phyloP scores from a whole-genome alignment of 2,797 vertebrate genomes.

The Poliocrania exsul region DNA sequence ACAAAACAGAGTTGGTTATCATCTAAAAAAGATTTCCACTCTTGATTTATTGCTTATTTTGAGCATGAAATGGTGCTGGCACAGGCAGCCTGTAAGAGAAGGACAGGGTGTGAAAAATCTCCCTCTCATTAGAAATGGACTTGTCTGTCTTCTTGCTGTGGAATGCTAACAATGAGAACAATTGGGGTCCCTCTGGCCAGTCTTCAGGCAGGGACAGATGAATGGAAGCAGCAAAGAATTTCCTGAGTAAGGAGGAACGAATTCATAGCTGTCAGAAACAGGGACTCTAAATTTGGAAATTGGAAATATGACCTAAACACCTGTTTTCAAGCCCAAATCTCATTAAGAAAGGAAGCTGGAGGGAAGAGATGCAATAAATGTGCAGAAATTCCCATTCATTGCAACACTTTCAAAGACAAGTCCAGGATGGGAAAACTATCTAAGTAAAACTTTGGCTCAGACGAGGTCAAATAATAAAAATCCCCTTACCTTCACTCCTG shows the following conservation, averaged over 20 bases:
- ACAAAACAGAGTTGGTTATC: slow-evolving; percentile 58
- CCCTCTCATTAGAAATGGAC: not conserved
- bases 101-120: slow-evolving; percentile 39
- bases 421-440: not conserved
- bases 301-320: slow-evolving; percentile 31
- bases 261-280: slow-evolving; percentile 20
- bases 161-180: slow-evolving; percentile 36
- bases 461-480: not conserved
- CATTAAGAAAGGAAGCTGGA: slow-evolving; percentile 28
- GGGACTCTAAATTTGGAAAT: slow-evolving; percentile 15
- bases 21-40: slow-evolving; percentile 40
- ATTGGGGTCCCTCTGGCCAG: not conserved
- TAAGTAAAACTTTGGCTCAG: not conserved
- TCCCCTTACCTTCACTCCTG: not conserved
- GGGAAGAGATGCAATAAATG: not conserved
- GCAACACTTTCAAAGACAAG: not conserved
- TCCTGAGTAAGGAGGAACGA: not conserved
- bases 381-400: not conserved
- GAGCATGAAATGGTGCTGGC: slow-evolving; percentile 46
- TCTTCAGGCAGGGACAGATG: slow-evolving; percentile 10
- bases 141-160: not conserved
- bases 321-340: slow-evolving; percentile 47
- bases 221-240: slow-evolving; percentile 33
- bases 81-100: not conserved
- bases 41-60: slow-evolving; percentile 52